Evolutionary conservation across 2,113 vertebrate species (phyloP), one percentile per base, ranked within the genome.

Genomic region (Corvus moneduloides): DNA sequence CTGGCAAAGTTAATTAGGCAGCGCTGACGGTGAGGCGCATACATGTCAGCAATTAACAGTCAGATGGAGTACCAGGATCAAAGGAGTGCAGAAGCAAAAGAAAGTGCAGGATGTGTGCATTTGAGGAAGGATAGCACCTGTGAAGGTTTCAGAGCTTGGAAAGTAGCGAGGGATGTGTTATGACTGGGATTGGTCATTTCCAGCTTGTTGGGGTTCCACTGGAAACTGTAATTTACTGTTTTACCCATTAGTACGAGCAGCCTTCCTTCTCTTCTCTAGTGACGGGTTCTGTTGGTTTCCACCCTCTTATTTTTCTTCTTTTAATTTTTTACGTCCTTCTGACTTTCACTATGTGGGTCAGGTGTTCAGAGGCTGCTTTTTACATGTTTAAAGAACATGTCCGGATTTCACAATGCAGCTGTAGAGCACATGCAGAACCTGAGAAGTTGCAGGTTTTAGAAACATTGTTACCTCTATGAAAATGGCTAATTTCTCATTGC

Each of bases 1-100:
- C 22, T 51, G 73, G 89, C 17, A 16, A 51, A 83, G 62, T 61
- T 94, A 93, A 96, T 95, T 78, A 87, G 75, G 61, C 39, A 41
- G 66, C 1, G 2, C 44, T 88, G 68, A 54, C 1, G 5, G 30
- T 44, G 58, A 49, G 63, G 52, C 39, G 69, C 63, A 49, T 95
- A 37, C 27, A 4, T 68, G 63, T 74, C 66, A 27, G 67, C 49
- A 73, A 44, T 89, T 92, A 92, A n/a, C 39, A 32, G 30, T 91
- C 27, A 28, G 84, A 26, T 52, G 52, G 80, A 35, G 22, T 21
- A 11, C 19, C 58, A 23, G 58, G 56, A 62, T 44, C 51, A 59
- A 63, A 94, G 55, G 35, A 12, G 5, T 35, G 12, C 13, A 39
- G 27, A 49, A 33, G n/a, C 11, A 43, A 54, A 72, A 37, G 41